Conservation (phyloP, 2,797 vertebrate species). For the Macropus fuliginosus region DNA sequence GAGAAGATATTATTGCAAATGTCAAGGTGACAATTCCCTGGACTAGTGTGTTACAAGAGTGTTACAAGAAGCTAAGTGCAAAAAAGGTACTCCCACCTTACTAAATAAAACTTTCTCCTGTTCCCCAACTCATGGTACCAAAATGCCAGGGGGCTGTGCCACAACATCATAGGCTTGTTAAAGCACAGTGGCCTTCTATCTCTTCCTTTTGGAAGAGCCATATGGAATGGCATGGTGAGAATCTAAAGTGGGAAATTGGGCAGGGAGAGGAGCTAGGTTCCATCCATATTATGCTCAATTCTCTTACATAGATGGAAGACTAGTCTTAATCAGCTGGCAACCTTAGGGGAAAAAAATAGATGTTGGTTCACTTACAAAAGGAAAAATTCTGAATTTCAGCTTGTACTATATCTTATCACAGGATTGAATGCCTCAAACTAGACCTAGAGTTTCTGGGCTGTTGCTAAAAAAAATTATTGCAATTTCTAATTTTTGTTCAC, state of each 20-base stretch:
- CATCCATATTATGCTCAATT: neutral
- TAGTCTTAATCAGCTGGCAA: neutral
- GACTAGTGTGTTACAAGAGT: neutral
- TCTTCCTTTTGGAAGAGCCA: neutral
- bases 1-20: neutral
- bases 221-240: constrained; percentile 26
- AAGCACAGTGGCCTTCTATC: neutral
- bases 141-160: neutral
- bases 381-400: constrained; percentile 81
- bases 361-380: neutral
- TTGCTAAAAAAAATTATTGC: constrained; percentile 46
- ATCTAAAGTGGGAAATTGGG: constrained; percentile 56
- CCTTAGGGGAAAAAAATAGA: neutral
- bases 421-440: neutral
- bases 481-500: constrained; percentile 35
- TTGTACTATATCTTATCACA: constrained; percentile 79
- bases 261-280: neutral
- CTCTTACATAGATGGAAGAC: constrained; percentile 55
- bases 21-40: neutral
- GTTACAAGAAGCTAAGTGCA: neutral
- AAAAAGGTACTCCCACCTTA: neutral
- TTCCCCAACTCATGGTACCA: neutral
- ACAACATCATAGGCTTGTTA: neutral
- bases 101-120: neutral
- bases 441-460: neutral